Evolutionary conservation across 2,113 vertebrate species (phyloP), one percentile per base, ranked within the genome.

Genomic region (Cathartes aura): DNA sequence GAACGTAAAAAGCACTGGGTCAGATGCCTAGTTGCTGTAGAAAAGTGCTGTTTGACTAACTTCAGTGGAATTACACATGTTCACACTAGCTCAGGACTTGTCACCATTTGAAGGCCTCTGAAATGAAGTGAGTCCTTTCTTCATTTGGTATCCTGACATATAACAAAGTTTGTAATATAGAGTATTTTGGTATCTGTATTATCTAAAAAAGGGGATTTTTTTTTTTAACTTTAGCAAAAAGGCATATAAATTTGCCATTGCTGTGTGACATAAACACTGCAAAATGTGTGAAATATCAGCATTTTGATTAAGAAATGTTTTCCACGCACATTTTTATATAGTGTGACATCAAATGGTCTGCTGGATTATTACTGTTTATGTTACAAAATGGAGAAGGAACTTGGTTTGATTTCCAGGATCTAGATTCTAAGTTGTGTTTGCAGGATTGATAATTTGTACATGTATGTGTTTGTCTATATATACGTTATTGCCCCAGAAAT

Each of bases 281-380:
- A 75, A 63, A 47, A n/a, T 45, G 43, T 36, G 11, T 58, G 20
- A 71, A 79, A 48, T 32, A 15, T 26, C 67, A 89, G n/a, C 12
- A 32, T 84, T 91, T 89, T 60, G 11, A 6, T 60, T 53, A 70
- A 74, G 66, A 67, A 30, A 20, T 62, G 24, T 50, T 78, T 89
- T 87, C 34, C 55, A 12, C 0, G 2, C 8, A 22, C 8, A 4
- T 52, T 87, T 83, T 93, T 45, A 50, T 5, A 0, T 20, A 43
- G 60, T 7, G 7, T 62, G 55, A 53, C 21, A 24, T 70, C 16
- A n/a, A 0, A 43, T 73, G 34, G 11, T 52, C 55, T 70, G 50
- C 29, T 0, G 1, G 29, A 29, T 81, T 73, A 21, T 58, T 55
- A n/a, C 36, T 76, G 24, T 68, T 73, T 53, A 11, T 53, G 42